These are phyloP conservation scores for Osmoderma eremita DNA, from an alignment of 2,888 invertebrate genomes.

Conservation along the genomic window DNA sequence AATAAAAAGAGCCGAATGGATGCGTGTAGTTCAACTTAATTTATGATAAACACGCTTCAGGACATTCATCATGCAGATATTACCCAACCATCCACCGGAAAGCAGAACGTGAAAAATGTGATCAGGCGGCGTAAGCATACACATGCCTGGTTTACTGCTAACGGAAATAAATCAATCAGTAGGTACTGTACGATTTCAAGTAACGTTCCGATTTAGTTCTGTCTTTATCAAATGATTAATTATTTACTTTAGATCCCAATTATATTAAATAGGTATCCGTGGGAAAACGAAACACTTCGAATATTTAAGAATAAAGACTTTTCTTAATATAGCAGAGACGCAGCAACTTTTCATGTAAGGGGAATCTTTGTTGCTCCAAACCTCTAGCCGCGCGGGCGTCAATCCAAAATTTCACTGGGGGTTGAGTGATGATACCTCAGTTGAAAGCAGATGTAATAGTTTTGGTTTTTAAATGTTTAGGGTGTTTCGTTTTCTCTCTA, in stretches of 20 bases:
- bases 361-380: too few relatives aligned
- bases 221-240: slow-evolving; percentile 14
- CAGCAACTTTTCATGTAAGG: too few relatives aligned
- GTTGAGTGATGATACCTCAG: too few relatives aligned
- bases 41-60: slow-evolving; percentile 17
- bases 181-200: slow-evolving; percentile 6
- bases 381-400: too few relatives aligned
- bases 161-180: slow-evolving; percentile 31
- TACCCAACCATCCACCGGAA: slow-evolving; percentile 23
- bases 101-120: not conserved
- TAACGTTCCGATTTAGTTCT: slow-evolving; percentile 15
- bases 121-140: slow-evolving; percentile 17
- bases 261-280: too few relatives aligned
- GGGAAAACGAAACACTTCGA: too few relatives aligned
- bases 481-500: too few relatives aligned
- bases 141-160: slow-evolving; percentile 20
- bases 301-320: too few relatives aligned
- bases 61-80: slow-evolving; percentile 36
- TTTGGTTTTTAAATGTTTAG: too few relatives aligned
- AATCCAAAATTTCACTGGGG: too few relatives aligned
- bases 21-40: slow-evolving; percentile 21
- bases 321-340: too few relatives aligned
- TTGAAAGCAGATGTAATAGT: too few relatives aligned
- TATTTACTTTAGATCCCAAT: slow-evolving; percentile 17
- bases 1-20: slow-evolving; percentile 18